phyloP scores from a whole-genome alignment of 2,888 invertebrate genomes.

The Tryphoninae sp. region DNA sequence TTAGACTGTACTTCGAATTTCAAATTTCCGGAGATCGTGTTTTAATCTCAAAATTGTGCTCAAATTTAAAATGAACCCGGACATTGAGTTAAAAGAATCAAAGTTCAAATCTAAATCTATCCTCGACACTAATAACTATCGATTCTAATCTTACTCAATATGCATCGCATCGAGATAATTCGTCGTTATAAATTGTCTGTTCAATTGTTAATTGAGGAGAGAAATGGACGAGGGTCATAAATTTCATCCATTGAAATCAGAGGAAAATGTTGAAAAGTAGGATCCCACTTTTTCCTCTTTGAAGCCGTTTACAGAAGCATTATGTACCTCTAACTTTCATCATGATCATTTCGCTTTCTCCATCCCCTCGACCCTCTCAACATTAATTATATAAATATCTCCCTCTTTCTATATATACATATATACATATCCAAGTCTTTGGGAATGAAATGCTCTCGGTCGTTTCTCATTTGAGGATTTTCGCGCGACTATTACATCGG shows the following conservation, averaged over 20 bases:
- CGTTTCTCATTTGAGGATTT: conserved; percentile 65
- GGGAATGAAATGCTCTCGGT: conserved; percentile 63
- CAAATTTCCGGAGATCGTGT: too few relatives aligned
- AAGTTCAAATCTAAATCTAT: too few relatives aligned
- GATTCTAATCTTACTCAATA: too few relatives aligned
- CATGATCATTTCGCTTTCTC: conserved; percentile 39
- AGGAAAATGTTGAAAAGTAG: conserved; percentile 17
- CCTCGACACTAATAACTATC: too few relatives aligned
- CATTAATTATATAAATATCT: not conserved
- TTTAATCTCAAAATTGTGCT: too few relatives aligned
- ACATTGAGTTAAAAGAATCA: too few relatives aligned
- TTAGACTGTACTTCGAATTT: too few relatives aligned
- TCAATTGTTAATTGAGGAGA: not conserved
- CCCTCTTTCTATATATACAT: not conserved
- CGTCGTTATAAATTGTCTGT: too few relatives aligned
- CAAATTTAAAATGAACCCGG: too few relatives aligned
- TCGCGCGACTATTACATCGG: conserved; percentile 36
- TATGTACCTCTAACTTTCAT: conserved; percentile 27
- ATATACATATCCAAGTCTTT: not conserved
- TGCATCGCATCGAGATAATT: too few relatives aligned
- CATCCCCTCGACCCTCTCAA: not conserved
- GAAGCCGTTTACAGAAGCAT: conserved; percentile 34
- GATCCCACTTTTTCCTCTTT: not conserved
- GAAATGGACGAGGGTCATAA: not conserved
- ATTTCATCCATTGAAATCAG: conserved; percentile 12